Base-by-base conservation (phyloP, 2,797 vertebrate genomes). In the Rhincodon typus region DNA sequence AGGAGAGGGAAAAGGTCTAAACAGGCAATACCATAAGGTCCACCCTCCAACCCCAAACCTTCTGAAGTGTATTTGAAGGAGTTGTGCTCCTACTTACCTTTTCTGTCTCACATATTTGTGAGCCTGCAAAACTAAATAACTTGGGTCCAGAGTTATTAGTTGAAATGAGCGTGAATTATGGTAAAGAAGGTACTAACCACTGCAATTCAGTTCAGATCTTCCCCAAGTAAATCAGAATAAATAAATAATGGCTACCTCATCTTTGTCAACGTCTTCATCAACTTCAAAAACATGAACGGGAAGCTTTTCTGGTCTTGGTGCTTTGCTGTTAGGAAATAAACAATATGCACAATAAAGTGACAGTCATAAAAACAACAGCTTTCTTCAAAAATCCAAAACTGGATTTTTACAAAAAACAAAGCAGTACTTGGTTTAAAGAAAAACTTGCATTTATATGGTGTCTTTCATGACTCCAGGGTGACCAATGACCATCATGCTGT, bases 221-320 rank as follows among this genome's bases (percentile, higher is more conserved):
- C 21, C 46, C 62, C 30, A 38, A n/a, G 1, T 69, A 21, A 70
- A 38, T 25, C 21, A 34, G 12, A 53, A 12, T 69, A 23, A 69
- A 10, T 25, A 23, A 67, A n/a, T 42, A n/a, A 34, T 79, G 70
- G 96, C 97, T 96, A 99, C 99, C 98, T 99, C 99, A 1, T 99
- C 99, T 97, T 99, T 99, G 96, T 99, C 99, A 94, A 98, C 98
- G 95, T 99, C 99, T 98, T 99, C 99, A 96, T 99, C 99, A 96
- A 99, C 99, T 98, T 99, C 99, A 96, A 99, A 99, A 94, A 99
- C 97, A 95, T 99, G 99, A 96, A 98, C 97, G 0, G 98, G 98
- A 96, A 99, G 98, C 96, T 99, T 99, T 96, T 99, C 99, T 1
- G 98, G 97, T 96, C 98, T 98, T 96, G 96, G 96, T 95, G 97